Percentiles rank a stretch among this genome's conserved stretches.
Evolutionary conservation across 2,797 vertebrate genomes (phyloP).

Genomic region (Eulemur mongoz): DNA sequence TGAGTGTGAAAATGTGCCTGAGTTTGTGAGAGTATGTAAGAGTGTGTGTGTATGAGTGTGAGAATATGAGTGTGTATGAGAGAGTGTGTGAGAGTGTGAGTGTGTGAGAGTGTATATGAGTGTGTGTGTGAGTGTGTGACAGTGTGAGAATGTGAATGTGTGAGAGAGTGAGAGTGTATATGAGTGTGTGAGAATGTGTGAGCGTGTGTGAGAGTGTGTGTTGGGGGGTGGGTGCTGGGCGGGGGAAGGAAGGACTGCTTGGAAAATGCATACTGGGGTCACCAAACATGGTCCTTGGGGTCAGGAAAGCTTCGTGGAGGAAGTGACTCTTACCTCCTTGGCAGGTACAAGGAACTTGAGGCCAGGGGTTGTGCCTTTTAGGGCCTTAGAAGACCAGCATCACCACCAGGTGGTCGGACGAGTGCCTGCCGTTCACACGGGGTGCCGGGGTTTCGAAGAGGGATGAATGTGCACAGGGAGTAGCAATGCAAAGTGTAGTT

Average conservation of each 20-base stretch:
- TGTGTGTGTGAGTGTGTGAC: no score
- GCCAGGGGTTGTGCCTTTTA: neutral
- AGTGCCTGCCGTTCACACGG: neutral
- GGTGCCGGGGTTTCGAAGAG: neutral
- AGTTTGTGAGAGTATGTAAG: no score
- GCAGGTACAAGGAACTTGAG: neutral
- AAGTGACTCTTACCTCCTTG: neutral
- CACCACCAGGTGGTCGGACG: fast-evolving
- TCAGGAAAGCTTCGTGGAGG: neutral
- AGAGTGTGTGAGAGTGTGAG: no score
- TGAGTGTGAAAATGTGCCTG: no score
- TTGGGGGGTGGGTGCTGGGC: neutral
- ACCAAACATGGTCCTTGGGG: neutral
- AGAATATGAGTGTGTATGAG: no score
- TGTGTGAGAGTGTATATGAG: no score
- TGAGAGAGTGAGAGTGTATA: neutral
- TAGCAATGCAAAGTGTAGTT: neutral
- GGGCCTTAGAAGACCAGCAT: neutral
- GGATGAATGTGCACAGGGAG: no score
- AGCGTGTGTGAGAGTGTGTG: neutral
- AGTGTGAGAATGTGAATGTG: no score
- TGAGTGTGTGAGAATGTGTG: neutral
- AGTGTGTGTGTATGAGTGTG: no score
- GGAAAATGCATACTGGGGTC: neutral
- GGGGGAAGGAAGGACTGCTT: neutral